phyloP scores from a whole-genome alignment of 2,888 invertebrate genomes.

The Metallyticus violacea region DNA sequence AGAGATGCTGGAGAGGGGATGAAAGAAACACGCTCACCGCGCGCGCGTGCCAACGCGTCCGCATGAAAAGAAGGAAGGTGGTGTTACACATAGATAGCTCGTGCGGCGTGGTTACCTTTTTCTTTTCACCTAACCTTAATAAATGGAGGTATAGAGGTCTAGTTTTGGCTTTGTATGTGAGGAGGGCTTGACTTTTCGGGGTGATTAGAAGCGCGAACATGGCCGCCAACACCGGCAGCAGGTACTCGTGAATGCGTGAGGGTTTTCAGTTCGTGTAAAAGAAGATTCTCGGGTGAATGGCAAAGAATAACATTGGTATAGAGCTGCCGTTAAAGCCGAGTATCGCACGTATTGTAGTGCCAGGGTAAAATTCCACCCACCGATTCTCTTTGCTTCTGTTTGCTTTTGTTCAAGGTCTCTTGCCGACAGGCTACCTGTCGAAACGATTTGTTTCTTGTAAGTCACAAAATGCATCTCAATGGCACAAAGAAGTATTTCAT shows the following conservation, averaged over 20 bases:
- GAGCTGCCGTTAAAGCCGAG: neutral
- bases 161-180: neutral
- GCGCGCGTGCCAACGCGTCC: slow-evolving; percentile 6
- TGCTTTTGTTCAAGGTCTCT: neutral
- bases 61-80: neutral
- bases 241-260: neutral
- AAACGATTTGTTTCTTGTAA: too few relatives aligned
- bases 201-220: neutral
- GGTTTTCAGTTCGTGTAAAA: too few relatives aligned
- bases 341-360: neutral
- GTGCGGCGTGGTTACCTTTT: neutral
- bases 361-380: neutral
- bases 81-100: too few relatives aligned
- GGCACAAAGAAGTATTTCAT: too few relatives aligned
- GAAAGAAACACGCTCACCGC: neutral
- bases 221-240: neutral
- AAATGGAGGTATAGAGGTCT: slow-evolving; percentile 4
- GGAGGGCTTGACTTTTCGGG: neutral
- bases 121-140: neutral
- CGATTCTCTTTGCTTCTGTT: neutral
- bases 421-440: neutral
- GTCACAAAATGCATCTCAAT: too few relatives aligned
- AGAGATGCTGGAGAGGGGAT: neutral
- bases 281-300: neutral
- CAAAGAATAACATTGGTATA: neutral